Evolutionary conservation across 92 coral and sea anemone genomes (phyloP).

Genomic region (Siderastrea siderea): DNA sequence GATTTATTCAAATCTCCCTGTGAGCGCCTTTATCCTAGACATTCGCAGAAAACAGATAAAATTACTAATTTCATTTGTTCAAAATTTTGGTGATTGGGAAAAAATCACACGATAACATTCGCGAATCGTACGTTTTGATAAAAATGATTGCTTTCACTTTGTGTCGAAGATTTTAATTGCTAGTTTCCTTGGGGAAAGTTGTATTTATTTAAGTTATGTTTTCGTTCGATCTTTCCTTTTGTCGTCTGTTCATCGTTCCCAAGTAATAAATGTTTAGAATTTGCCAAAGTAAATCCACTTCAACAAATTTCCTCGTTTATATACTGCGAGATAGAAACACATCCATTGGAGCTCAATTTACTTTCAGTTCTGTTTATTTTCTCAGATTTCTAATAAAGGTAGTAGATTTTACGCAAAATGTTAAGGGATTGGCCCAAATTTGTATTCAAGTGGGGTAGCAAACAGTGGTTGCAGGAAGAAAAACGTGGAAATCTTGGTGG

Average conservation of each 20-base stretch:
- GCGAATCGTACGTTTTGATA: constrained; percentile 31
- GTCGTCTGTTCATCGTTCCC: constrained; percentile 10
- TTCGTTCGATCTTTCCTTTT: background rate
- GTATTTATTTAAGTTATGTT: constrained; percentile 36
- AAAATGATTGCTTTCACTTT: constrained; percentile 47
- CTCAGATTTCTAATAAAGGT: constrained; percentile 28
- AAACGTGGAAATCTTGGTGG: constrained; percentile 31
- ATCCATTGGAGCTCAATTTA: constrained; percentile 46
- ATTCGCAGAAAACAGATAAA: constrained; percentile 34
- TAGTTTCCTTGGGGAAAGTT: constrained; percentile 37
- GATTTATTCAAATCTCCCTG: constrained; percentile 37
- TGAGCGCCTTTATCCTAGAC: constrained; percentile 49
- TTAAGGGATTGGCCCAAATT: constrained; percentile 1
- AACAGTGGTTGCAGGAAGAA: constrained; percentile 34
- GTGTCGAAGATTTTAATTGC: constrained; percentile 49
- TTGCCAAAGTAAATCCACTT: constrained; percentile 46
- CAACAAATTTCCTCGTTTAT: constrained; percentile 30
- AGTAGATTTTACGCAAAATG: constrained; percentile 16
- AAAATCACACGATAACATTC: constrained; percentile 35
- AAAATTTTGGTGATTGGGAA: constrained; percentile 47
- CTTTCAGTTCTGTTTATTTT: constrained; percentile 40
- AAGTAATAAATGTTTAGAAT: constrained; percentile 41
- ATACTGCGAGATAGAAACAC: constrained; percentile 17
- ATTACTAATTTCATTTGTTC: constrained; percentile 62
- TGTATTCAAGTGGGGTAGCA: constrained; percentile 20